Evolutionary conservation across 1,140 invertebrate genomes (phyloP).

Genomic region (Phymorhynchus buccinoides): DNA sequence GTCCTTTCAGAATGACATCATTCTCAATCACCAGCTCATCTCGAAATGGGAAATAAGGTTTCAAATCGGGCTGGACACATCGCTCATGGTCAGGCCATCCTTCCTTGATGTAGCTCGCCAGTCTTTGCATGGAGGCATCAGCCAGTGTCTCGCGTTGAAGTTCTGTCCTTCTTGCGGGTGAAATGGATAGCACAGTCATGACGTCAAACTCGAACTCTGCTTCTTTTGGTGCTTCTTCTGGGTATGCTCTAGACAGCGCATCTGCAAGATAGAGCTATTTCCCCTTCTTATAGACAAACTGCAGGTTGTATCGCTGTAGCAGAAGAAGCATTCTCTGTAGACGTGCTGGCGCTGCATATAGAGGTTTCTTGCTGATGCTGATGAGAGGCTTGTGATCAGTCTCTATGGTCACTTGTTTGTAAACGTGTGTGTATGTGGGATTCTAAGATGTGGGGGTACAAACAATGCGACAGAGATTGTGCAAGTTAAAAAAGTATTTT

Average conservation of each 20-base stretch:
- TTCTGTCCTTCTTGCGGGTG: background rate
- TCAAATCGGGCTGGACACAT: background rate
- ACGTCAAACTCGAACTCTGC: no score
- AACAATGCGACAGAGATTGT: no score
- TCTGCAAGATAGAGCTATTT: constrained; percentile 36
- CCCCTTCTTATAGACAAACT: constrained; percentile 44
- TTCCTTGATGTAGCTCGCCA: background rate
- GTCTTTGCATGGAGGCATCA: background rate
- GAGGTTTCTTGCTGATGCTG: constrained; percentile 52
- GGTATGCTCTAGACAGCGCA: constrained; percentile 9
- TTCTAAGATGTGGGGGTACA: no score
- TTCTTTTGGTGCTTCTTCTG: background rate
- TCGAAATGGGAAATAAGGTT: background rate
- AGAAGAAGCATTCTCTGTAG: constrained; percentile 56
- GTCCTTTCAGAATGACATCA: no score
- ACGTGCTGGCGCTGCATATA: constrained; percentile 46
- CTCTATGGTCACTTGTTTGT: no score
- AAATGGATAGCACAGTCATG: no score
- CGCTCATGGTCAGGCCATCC: background rate
- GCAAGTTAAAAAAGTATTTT: no score
- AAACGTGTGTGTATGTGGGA: no score
- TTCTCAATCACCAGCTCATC: constrained; percentile 10
- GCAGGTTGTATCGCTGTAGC: constrained; percentile 48
- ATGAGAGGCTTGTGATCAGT: constrained; percentile 53
- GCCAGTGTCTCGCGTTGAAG: background rate